A percentile compares a stretch with the other conserved stretches of the same genome.
These are phyloP conservation scores for Lymantria monacha DNA, from an alignment of 2,888 invertebrate species.

Conservation along the genomic window DNA sequence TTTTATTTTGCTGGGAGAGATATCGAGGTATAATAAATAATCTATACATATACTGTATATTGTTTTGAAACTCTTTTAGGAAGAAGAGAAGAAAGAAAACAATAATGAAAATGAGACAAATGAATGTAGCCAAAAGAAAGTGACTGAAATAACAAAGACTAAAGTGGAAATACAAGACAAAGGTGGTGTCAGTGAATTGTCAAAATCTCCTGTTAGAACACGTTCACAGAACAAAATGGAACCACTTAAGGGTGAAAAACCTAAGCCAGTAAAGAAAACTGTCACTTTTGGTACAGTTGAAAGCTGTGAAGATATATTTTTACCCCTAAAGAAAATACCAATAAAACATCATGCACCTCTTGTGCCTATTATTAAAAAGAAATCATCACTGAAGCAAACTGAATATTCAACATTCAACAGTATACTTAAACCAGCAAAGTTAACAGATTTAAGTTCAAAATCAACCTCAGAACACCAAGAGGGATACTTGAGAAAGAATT, in stretches of 20 bases:
- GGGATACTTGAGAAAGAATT: conserved; percentile 71
- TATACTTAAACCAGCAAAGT: conserved; percentile 84
- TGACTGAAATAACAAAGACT: conserved; percentile 42
- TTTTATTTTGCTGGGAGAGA: too few relatives aligned
- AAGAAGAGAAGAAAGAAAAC: conserved; percentile 79
- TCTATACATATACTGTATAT: too few relatives aligned
- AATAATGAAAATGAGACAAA: conserved; percentile 64
- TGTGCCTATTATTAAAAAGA: conserved; percentile 84
- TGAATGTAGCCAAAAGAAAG: conserved; percentile 53
- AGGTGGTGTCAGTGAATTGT: conserved; percentile 46
- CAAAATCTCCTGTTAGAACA: conserved; percentile 72
- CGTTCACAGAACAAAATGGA: conserved; percentile 80
- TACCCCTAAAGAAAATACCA: conserved; percentile 80
- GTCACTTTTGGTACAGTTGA: conserved; percentile 85
- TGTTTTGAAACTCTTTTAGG: conserved; percentile 49
- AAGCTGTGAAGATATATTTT: conserved; percentile 83
- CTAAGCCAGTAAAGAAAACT: conserved; percentile 83
- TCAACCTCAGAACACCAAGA: conserved; percentile 76
- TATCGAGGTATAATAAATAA: too few relatives aligned
- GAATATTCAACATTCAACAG: conserved; percentile 81
- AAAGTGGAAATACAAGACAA: conserved; percentile 49
- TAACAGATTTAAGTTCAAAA: conserved; percentile 84
- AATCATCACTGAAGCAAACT: conserved; percentile 80
- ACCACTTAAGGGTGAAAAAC: conserved; percentile 64
- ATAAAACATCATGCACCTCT: conserved; percentile 83